A percentile compares a stretch with the other conserved stretches of the same genome.
These are phyloP conservation scores for Ephestia elutella DNA, from an alignment of 1,140 invertebrate species.

Conservation along the genomic window DNA sequence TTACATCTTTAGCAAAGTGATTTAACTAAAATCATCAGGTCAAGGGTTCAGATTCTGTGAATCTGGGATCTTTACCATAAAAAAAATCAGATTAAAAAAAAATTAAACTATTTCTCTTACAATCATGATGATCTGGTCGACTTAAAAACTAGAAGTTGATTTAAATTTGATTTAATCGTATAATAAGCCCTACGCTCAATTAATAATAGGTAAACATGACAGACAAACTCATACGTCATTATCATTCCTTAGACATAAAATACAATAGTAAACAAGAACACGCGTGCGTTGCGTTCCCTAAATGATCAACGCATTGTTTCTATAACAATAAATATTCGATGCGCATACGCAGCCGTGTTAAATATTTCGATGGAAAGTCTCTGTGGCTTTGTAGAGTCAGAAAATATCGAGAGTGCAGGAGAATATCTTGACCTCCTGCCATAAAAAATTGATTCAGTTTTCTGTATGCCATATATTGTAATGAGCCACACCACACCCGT, in stretches of 20 bases:
- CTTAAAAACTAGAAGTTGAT: too few relatives aligned
- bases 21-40: too few relatives aligned
- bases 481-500: too few relatives aligned
- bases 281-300: conserved; percentile 24
- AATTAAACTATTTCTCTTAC: too few relatives aligned
- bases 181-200: background rate
- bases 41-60: too few relatives aligned
- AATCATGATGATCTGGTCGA: too few relatives aligned
- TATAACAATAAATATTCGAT: conserved; percentile 48
- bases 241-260: conserved; percentile 6
- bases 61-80: too few relatives aligned
- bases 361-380: conserved; percentile 66
- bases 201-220: background rate
- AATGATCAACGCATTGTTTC: conserved; percentile 47
- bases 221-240: background rate
- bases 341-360: conserved; percentile 45
- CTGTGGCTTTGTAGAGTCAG: conserved; percentile 10
- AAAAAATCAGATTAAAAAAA: too few relatives aligned
- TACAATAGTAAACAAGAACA: conserved; percentile 7
- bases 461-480: too few relatives aligned
- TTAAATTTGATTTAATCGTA: background rate
- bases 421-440: background rate
- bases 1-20: too few relatives aligned
- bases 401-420: background rate
- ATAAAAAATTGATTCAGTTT: too few relatives aligned